Conservation (phyloP, 92 coral and sea anemone species). For the Palythoa grandis region DNA sequence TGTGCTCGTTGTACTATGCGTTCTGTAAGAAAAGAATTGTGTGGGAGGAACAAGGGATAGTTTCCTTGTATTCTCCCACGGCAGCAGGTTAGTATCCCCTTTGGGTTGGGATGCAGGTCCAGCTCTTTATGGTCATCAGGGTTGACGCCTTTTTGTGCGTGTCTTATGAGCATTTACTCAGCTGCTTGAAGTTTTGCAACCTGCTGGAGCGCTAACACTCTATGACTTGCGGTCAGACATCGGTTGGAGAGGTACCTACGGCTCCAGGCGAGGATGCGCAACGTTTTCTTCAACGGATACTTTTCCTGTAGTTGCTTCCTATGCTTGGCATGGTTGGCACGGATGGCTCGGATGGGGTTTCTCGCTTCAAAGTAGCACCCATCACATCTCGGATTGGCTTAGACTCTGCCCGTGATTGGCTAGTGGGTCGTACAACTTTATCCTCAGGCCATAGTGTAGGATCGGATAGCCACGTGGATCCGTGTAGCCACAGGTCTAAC, state of each 20-base stretch:
- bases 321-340: conserved; percentile 9
- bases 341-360: conserved; percentile 7
- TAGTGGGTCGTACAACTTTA: background rate
- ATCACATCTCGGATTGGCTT: conserved; percentile 10
- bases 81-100: background rate
- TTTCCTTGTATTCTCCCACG: conserved; percentile 16
- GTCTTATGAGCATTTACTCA: background rate
- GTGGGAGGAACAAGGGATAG: conserved; percentile 14
- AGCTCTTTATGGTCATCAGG: background rate
- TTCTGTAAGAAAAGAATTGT: conserved; percentile 14
- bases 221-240: background rate
- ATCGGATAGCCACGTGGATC: conserved; percentile 3
- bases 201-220: background rate
- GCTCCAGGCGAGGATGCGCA: conserved; percentile 20
- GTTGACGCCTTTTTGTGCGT: background rate
- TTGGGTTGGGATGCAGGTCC: background rate
- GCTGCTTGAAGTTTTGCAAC: conserved; percentile 10
- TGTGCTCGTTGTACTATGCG: conserved; percentile 15
- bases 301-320: conserved; percentile 13
- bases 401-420: conserved; percentile 17
- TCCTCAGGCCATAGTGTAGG: background rate
- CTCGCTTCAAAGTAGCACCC: conserved; percentile 4
- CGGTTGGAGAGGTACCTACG: conserved; percentile 7
- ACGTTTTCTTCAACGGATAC: conserved; percentile 1
- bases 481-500: conserved; percentile 3